Conservation (phyloP, 2,113 vertebrate genomes). For the Bufo bufo region DNA sequence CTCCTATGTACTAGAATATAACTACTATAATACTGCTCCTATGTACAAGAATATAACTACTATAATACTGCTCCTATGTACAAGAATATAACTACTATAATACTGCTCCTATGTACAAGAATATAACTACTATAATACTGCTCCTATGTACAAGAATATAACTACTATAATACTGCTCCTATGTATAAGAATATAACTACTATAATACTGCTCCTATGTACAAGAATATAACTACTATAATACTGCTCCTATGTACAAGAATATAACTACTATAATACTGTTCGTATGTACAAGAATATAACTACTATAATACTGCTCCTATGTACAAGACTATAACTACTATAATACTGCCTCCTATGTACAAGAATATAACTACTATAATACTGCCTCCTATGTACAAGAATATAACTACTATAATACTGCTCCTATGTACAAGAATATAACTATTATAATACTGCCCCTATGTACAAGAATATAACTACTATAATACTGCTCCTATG, state of each 20-base stretch:
- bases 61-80: not conserved
- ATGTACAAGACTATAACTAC: no score
- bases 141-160: not conserved
- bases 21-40: conserved; percentile 3
- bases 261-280: conserved; percentile 12
- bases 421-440: conserved; percentile 7
- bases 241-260: not conserved
- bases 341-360: no score
- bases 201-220: conserved; percentile 10
- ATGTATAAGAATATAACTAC: conserved; percentile 3
- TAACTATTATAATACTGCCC: not conserved
- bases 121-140: conserved; percentile 8
- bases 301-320: conserved; percentile 9
- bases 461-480: conserved; percentile 1
- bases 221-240: conserved; percentile 19
- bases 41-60: conserved; percentile 1
- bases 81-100: conserved; percentile 3
- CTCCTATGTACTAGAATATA: not conserved
- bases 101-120: not conserved
- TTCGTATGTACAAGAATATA: not conserved
- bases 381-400: not conserved
- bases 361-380: no score
- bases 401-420: conserved; percentile 3
- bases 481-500: not conserved
- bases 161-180: not conserved